phyloP scores from a whole-genome alignment of 2,797 vertebrate genomes.

The Pitangus sulphuratus region DNA sequence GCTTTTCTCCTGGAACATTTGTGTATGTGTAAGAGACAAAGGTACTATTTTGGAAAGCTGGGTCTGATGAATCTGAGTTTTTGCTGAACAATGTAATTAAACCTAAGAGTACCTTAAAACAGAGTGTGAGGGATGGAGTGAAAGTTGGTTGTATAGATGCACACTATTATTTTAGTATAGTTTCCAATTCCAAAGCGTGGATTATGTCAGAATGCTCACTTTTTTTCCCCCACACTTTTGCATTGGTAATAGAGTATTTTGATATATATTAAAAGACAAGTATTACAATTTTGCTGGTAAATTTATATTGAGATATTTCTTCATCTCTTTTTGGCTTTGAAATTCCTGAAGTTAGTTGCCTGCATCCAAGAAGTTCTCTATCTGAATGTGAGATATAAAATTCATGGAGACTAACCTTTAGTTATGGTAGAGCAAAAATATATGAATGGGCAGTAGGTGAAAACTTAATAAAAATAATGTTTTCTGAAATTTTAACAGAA shows the following conservation, averaged over 20 bases:
- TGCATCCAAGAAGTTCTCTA: background rate
- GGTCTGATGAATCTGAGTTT: background rate
- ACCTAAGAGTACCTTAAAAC: background rate
- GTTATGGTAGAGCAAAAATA: background rate
- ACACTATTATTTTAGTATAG: background rate
- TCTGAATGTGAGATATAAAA: background rate
- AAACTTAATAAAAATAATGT: background rate
- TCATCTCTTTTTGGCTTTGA: background rate
- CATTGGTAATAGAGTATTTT: background rate
- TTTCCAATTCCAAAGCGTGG: background rate
- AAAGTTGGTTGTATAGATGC: background rate
- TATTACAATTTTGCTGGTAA: background rate
- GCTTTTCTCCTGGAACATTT: background rate
- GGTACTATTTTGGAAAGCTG: background rate
- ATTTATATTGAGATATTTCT: background rate
- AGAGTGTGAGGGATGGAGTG: background rate
- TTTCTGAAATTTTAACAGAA: background rate
- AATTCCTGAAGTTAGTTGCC: background rate
- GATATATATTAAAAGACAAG: background rate
- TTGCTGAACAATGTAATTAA: background rate
- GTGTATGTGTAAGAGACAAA: background rate
- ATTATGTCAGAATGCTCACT: background rate
- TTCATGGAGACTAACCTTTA: background rate
- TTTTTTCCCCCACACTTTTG: background rate
- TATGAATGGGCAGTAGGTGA: background rate